phyloP scores from a whole-genome alignment of 2,113 vertebrate species.

The Phalacrocorax carbo region DNA sequence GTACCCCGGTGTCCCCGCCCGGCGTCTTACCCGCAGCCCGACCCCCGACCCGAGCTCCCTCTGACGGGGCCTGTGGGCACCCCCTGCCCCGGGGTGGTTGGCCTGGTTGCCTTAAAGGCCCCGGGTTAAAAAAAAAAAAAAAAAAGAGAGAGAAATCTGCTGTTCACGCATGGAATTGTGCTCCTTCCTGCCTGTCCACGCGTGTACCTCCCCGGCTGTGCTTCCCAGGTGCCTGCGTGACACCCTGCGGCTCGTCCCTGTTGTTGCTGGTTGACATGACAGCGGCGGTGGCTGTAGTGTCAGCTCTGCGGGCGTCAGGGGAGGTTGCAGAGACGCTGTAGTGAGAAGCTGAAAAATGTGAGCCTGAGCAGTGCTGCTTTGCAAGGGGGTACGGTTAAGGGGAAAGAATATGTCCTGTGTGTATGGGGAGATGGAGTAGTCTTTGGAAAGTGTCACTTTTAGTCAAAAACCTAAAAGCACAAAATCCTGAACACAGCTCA shows the following conservation, averaged over 20 bases:
- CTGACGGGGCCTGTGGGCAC: background rate
- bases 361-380: background rate
- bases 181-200: no score
- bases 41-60: accelerated
- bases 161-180: accelerated
- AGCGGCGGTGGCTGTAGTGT: background rate
- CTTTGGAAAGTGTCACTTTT: background rate
- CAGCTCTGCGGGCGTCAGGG: no score
- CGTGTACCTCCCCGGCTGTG: background rate
- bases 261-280: background rate
- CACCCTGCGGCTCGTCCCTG: background rate
- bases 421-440: accelerated
- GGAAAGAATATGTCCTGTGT: no score
- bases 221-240: background rate
- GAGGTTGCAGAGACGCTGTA: background rate
- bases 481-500: background rate
- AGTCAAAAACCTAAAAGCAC: background rate
- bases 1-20: accelerated
- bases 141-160: accelerated
- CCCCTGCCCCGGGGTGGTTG: accelerated
- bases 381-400: background rate
- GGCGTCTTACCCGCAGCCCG: no score
- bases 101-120: background rate
- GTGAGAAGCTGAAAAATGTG: background rate
- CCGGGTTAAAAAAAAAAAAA: no score